These are phyloP conservation scores for Plecturocebus donacophilus DNA, from an alignment of 2,113 vertebrate genomes.

Conservation along the genomic window DNA sequence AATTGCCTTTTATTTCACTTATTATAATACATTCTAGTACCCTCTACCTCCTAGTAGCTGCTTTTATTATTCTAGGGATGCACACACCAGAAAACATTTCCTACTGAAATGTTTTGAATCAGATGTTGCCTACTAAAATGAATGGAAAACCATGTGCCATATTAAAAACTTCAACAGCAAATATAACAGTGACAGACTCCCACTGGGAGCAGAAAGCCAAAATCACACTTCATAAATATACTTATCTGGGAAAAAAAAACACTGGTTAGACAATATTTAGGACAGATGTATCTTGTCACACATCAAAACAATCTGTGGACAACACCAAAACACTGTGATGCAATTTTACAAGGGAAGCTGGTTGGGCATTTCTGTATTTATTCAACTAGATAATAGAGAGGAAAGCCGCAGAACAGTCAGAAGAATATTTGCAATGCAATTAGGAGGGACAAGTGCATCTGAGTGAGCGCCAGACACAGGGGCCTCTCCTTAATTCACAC, in stretches of 20 bases:
- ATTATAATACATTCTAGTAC: constrained; percentile 49
- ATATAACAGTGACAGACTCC: constrained; percentile 58
- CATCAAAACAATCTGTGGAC: constrained; percentile 62
- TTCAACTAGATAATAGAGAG: constrained; percentile 63
- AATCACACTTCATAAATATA: constrained; percentile 76
- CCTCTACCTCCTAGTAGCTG: constrained; percentile 47
- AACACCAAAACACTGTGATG: constrained; percentile 51
- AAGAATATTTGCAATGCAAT: constrained; percentile 88
- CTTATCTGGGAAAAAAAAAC: constrained; percentile 52
- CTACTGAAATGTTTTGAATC: constrained; percentile 67
- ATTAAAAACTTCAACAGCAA: constrained; percentile 75
- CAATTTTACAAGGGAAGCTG: constrained; percentile 66
- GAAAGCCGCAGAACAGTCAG: constrained; percentile 76
- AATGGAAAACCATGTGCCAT: constrained; percentile 25
- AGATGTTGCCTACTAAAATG: constrained; percentile 49
- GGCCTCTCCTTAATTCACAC: constrained; percentile 85
- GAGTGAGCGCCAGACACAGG: constrained; percentile 83
- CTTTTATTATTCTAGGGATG: constrained; percentile 73
- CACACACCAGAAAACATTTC: constrained; percentile 31
- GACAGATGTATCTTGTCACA: constrained; percentile 61
- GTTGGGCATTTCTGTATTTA: constrained; percentile 74
- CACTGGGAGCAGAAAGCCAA: constrained; percentile 72
- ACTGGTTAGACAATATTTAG: constrained; percentile 62
- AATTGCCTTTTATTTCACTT: constrained; percentile 66
- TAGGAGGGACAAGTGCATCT: constrained; percentile 84